Conservation (phyloP, 2,797 vertebrate species). For the Myotis myotis region DNA sequence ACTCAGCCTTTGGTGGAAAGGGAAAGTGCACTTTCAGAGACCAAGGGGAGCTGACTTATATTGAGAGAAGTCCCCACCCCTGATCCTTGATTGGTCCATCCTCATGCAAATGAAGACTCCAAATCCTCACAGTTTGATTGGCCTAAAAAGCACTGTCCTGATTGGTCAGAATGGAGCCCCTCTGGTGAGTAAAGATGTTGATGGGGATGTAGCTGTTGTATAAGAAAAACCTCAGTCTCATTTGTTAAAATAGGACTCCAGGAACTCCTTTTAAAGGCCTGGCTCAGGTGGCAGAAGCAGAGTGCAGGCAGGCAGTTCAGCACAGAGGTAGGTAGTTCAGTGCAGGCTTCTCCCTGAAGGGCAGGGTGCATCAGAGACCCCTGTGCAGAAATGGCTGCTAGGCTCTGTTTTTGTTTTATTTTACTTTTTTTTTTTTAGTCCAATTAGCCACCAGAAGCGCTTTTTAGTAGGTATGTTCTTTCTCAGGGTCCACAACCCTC, state of each 20-base stretch:
- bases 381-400: background rate
- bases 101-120: background rate
- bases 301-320: background rate
- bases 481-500: background rate
- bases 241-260: background rate
- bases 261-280: background rate
- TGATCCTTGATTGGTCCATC: background rate
- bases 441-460: background rate
- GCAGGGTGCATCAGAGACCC: background rate
- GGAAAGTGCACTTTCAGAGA: background rate
- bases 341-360: background rate
- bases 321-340: background rate
- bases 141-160: background rate
- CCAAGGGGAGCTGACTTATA: background rate
- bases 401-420: background rate
- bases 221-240: background rate
- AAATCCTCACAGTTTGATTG: background rate
- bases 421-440: background rate
- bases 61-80: background rate
- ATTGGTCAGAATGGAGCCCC: background rate
- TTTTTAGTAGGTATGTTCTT: background rate
- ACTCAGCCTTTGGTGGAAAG: background rate
- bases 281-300: background rate
- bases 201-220: background rate
- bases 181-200: background rate